phyloP scores from a whole-genome alignment of 2,888 invertebrate genomes.

The Subacronicta megacephala region DNA sequence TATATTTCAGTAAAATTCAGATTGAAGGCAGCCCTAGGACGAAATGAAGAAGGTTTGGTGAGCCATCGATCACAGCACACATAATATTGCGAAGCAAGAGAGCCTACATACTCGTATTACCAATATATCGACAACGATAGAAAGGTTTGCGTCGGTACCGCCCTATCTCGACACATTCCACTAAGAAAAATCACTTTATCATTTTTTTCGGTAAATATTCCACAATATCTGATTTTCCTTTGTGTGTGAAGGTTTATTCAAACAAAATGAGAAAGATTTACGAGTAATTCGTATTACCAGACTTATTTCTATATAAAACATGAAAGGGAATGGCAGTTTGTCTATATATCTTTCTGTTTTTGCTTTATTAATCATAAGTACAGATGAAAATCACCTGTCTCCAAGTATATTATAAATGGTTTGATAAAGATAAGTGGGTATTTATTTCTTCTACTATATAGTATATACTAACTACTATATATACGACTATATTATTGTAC shows the following conservation, averaged over 20 bases:
- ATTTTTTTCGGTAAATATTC: constrained; percentile 32
- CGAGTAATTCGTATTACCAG: neutral
- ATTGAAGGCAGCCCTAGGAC: constrained; percentile 3
- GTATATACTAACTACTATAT: too few species aligned
- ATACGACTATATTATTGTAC: neutral
- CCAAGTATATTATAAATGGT: neutral
- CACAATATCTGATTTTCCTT: constrained; percentile 25
- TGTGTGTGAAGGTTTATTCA: constrained; percentile 15
- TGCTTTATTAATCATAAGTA: too few species aligned
- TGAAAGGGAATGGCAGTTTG: neutral
- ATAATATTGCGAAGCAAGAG: constrained; percentile 40
- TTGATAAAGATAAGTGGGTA: too few species aligned
- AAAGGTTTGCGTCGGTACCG: constrained; percentile 28
- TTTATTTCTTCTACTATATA: too few species aligned
- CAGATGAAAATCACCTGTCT: neutral
- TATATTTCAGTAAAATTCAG: neutral
- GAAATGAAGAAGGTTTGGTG: constrained; percentile 38
- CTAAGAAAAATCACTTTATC: constrained; percentile 41
- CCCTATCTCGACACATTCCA: constrained; percentile 37
- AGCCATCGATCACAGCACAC: constrained; percentile 47
- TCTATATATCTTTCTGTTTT: neutral
- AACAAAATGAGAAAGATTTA: constrained; percentile 12
- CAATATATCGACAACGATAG: constrained; percentile 38
- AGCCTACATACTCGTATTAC: constrained; percentile 47
- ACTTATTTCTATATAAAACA: neutral